Percentiles rank a stretch among this genome's conserved stretches.
These are phyloP conservation scores for Phrynocephalus versicolor DNA, from an alignment of 2,113 vertebrate genomes.

Conservation along the genomic window DNA sequence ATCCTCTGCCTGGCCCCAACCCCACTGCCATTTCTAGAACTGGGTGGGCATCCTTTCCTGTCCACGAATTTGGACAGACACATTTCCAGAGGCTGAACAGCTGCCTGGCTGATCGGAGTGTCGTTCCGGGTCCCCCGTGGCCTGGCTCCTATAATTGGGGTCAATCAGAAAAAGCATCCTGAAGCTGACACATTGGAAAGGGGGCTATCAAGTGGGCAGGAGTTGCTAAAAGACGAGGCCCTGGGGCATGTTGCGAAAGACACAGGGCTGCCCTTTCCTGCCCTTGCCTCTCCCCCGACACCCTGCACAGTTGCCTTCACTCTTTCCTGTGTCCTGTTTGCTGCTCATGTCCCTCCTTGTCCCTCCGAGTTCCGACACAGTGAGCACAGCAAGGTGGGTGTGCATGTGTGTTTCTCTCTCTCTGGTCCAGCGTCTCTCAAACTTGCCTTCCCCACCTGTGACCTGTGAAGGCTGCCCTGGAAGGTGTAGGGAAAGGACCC, in stretches of 20 bases:
- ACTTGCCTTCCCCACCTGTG: accelerated
- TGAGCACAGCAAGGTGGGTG: background rate
- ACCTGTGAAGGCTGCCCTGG: background rate
- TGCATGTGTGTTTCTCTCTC: accelerated
- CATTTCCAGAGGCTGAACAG: background rate
- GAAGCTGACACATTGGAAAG: conserved; percentile 25
- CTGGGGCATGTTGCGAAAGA: background rate
- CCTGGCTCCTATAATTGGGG: conserved; percentile 52
- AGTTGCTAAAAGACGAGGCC: background rate
- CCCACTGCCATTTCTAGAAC: too few species aligned
- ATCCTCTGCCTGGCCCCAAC: background rate
- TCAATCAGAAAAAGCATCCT: conserved; percentile 38
- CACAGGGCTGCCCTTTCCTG: background rate
- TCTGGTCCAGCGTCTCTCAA: background rate
- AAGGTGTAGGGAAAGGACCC: too few species aligned
- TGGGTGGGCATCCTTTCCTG: background rate
- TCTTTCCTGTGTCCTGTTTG: background rate
- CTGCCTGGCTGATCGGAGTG: conserved; percentile 2
- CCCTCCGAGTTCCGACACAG: background rate
- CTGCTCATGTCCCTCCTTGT: background rate
- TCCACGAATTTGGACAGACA: accelerated
- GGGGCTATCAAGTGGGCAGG: background rate
- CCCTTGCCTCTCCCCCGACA: background rate
- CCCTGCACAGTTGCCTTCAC: background rate
- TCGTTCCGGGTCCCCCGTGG: accelerated